Base-by-base conservation (phyloP, 1,140 invertebrate genomes). In the Ceratina australensis region DNA sequence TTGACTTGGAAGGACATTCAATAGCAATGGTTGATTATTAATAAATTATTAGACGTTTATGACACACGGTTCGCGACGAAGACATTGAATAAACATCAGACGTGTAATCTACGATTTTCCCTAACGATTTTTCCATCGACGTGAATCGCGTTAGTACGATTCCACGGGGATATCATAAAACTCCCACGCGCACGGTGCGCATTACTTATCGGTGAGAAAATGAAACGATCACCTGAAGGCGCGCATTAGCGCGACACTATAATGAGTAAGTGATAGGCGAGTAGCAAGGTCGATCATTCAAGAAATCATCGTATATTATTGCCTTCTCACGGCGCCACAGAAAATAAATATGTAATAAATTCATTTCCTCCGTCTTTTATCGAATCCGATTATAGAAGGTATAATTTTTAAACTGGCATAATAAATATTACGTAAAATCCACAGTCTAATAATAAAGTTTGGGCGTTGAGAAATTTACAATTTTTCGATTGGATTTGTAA, bases 221-320 rank as follows among this genome's bases (percentile, higher is more conserved):
- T 20, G 22, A 71, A 60, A 22, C 56, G 68, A 71, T 71, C 68
- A 28, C 47, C 50, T 20, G 24, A 18, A n/a, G 49, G 18, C 12
- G 0, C 10, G 65, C 22, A 20, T 63, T 63, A 63, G 1, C 18
- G 50, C 24, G 54, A 57, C 22, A 50, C 22, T 16, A 49, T 26
- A 61, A 63, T n/a, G 26, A 28, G 59, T 47, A 10, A 8, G 24
- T 52, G n/a, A 63, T 50, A 22, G n/a, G 8, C 5, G 47, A 12
- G 42, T 13, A 52, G 42, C n/a, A 22, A 63, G 47, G 59, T 52
- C 47, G 7, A 16, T 12, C 20, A 15, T 24, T 60, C 33, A 54
- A 60, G 18, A 60, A 72, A 49, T 16, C 16, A 3, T 26, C 52
- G 10, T 15, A 26, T 22, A n/a, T 8, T 18, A 49, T 47, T 20